A percentile compares a stretch with the other conserved stretches of the same genome.
phyloP scores from a whole-genome alignment of 2,113 vertebrate species.

The Pelmatolapia mariae region DNA sequence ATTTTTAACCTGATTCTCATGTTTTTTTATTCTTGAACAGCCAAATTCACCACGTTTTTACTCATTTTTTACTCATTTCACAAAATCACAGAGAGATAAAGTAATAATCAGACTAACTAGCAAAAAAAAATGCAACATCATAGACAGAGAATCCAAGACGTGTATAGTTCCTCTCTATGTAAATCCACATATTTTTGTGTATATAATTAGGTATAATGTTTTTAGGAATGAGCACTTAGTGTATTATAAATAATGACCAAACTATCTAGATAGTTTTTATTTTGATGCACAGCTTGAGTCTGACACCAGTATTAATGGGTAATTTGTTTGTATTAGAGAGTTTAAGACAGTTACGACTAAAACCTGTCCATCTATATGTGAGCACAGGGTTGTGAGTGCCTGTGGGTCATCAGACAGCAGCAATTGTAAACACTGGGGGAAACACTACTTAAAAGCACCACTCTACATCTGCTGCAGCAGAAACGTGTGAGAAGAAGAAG shows the following conservation, averaged over 20 bases:
- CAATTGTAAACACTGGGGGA: conserved; percentile 3
- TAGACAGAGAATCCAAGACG: rapidly evolving
- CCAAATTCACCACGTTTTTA: not conserved
- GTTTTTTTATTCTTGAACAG: not conserved
- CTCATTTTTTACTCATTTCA: not conserved
- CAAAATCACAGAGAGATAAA: rapidly evolving
- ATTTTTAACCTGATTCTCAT: not conserved
- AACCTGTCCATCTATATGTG: not conserved
- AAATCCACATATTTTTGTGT: not conserved
- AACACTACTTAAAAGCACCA: conserved; percentile 35
- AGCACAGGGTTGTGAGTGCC: not conserved
- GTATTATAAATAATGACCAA: not conserved
- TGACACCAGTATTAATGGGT: not conserved
- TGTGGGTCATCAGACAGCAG: conserved; percentile 13
- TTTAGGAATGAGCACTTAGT: not conserved
- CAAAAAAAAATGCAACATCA: not conserved
- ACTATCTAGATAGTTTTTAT: not conserved
- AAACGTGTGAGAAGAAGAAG: not conserved
- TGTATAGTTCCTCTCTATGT: rapidly evolving
- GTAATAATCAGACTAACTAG: not conserved
- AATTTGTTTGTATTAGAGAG: not conserved
- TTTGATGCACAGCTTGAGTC: not conserved
- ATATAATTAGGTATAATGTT: no score
- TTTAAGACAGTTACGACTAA: not conserved
- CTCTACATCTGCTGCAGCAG: conserved; percentile 15